phyloP scores from a whole-genome alignment of 2,113 vertebrate species.

The Trichechus manatus region DNA sequence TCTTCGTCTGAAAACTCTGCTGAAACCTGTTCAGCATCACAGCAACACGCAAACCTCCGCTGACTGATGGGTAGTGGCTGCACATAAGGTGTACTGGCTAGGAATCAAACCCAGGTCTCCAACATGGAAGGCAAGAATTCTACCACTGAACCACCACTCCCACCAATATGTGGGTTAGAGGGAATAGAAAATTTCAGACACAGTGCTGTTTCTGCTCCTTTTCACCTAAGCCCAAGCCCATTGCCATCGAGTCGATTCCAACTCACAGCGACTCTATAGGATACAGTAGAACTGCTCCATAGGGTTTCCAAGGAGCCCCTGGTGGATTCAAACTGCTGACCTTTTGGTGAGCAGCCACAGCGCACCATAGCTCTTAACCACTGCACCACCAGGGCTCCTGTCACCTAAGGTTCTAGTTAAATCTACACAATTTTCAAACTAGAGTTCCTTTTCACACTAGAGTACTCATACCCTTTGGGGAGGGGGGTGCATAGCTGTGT shows the following conservation, averaged over 20 bases:
- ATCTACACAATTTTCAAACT: not conserved
- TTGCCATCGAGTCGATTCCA: no score
- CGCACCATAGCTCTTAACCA: no score
- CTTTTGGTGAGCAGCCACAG: no score
- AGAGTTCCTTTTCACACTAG: not conserved
- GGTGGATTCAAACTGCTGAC: no score
- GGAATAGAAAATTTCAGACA: not conserved
- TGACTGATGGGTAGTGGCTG: not conserved
- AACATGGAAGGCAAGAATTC: not conserved
- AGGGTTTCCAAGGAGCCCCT: no score
- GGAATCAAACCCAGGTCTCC: not conserved
- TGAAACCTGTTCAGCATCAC: not conserved
- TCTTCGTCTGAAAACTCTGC: not conserved
- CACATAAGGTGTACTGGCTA: accelerated
- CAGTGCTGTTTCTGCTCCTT: not conserved
- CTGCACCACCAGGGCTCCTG: no score
- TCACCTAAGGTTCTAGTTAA: not conserved
- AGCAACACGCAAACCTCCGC: not conserved
- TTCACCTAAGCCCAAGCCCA: no score
- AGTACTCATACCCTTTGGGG: not conserved
- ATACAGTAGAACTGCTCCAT: no score
- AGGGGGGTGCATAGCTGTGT: no score
- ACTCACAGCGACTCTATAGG: no score
- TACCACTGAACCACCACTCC: not conserved
- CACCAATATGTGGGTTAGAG: not conserved